Evolutionary conservation across 1,140 invertebrate species (phyloP), one percentile per base, ranked within the genome.

Genomic region (Drosophila busckii): DNA sequence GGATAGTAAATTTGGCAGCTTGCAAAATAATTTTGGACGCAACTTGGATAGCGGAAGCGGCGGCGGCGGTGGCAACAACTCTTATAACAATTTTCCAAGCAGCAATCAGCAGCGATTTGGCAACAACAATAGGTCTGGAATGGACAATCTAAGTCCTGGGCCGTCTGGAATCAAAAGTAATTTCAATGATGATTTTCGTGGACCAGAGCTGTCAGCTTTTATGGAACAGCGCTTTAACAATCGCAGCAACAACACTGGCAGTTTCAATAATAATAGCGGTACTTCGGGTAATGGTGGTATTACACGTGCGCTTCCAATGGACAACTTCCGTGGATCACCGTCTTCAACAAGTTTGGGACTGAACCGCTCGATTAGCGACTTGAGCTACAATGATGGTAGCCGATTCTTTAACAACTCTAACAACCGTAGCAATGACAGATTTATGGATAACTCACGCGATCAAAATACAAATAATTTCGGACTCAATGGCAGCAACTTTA

Each of bases 21-120:
- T 28, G 49, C 10, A 70, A 60, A 60, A 46, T 13, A 61, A 34
- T 44, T 44, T 34, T 7, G 56, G 32, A 13, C 26, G 53, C 9
- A 52, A 58, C 35, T 55, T 41, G 16, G 42, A 42, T 12, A 35
- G 50, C n/a, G 52, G 50, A 2, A 22, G 29, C 1, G 20, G 25
- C 13, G 45, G 32, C 6, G 28, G 13, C 13, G 4, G 25, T 16
- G 32, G 28, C 12, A 66, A 23, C 16, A 49, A 26, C 23, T 64
- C 22, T 26, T 13, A 15, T 23, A 19, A 32, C 26, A 34, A 16
- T 13, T n/a, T n/a, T n/a, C n/a, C n/a, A n/a, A 70, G 42, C 35
- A 41, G 32, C 28, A 58, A 17, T 25, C 60, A 58, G 22, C 44
- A 46, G 17, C 40, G 66, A 0, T 64, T 46, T n/a, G 42, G 8